Conservation (phyloP, 2,113 vertebrate species). For the Pungitius pungitius region DNA sequence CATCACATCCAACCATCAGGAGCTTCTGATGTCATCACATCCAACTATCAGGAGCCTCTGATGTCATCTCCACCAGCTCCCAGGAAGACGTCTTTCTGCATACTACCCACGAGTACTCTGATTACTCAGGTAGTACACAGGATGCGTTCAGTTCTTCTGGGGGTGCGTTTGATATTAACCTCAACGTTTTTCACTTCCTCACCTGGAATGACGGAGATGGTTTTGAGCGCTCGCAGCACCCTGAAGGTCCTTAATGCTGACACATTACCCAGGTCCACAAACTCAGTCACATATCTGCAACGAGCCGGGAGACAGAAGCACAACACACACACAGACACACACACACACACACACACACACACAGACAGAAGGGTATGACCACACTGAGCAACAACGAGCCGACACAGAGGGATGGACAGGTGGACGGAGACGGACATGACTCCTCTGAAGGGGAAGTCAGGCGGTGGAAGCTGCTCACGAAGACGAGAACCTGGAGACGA, state of each 20-base stretch:
- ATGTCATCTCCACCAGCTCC: conserved; percentile 70
- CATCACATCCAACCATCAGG: no score
- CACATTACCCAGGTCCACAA: conserved; percentile 99
- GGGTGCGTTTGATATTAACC: conserved; percentile 16
- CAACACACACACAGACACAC: conserved; percentile 81
- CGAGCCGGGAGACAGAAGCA: conserved; percentile 74
- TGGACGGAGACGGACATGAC: conserved; percentile 10
- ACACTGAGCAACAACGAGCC: conserved; percentile 81
- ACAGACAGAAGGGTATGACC: conserved; percentile 83
- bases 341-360: conserved; percentile 79
- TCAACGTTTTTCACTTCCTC: conserved; percentile 70
- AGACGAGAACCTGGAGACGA: no score
- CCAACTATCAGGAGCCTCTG: conserved; percentile 56
- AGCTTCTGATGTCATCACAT: no score
- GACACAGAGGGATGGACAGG: conserved; percentile 33
- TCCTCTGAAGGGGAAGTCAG: conserved; percentile 21
- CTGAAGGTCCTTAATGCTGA: conserved; percentile 99
- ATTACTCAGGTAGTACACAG: conserved; percentile 38
- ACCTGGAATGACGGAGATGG: conserved; percentile 99
- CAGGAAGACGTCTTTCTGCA: conserved; percentile 41
- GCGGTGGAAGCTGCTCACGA: not conserved
- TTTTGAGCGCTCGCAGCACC: conserved; percentile 99
- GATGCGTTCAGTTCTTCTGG: conserved; percentile 7
- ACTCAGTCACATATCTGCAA: conserved; percentile 99
- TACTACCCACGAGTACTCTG: conserved; percentile 13